Percentiles rank a stretch among this genome's conserved stretches.
Evolutionary conservation across 2,797 vertebrate species (phyloP).

Genomic region (Hippocampus kuda): DNA sequence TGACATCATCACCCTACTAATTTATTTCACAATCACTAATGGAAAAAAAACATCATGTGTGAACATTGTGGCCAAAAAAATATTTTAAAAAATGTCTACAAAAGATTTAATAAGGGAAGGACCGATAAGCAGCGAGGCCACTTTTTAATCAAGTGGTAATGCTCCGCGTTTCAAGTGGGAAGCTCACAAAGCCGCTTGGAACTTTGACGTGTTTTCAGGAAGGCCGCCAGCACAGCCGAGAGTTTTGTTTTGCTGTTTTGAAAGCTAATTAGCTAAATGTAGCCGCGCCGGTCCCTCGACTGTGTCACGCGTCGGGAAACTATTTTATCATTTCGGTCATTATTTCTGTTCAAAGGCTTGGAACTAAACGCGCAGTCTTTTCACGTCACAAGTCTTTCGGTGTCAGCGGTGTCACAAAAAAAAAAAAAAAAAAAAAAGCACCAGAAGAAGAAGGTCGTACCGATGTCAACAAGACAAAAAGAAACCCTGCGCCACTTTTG

Average conservation of each 20-base stretch:
- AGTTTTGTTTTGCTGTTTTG: constrained; percentile 33
- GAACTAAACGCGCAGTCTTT: constrained; percentile 24
- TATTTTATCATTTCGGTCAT: constrained; percentile 33
- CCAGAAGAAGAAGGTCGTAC: constrained; percentile 34
- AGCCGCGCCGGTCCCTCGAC: constrained; percentile 21
- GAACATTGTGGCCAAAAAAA: not conserved
- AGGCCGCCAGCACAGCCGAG: not conserved
- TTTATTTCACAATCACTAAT: not conserved
- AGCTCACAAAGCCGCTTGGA: not conserved
- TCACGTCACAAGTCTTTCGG: not conserved
- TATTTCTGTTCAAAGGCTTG: constrained; percentile 48
- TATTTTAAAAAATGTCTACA: not conserved
- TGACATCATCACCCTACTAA: not conserved
- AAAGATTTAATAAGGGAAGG: not conserved
- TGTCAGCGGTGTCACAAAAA: constrained; percentile 6
- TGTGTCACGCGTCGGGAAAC: constrained; percentile 28
- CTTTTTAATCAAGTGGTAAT: not conserved
- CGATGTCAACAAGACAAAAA: constrained; percentile 30
- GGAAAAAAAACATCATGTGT: not conserved
- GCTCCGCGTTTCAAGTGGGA: not conserved
- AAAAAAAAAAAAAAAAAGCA: constrained; percentile 16
- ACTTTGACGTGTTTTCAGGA: not conserved
- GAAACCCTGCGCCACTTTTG: constrained; percentile 24
- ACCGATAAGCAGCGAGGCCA: not conserved
- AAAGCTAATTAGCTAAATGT: constrained; percentile 43